Conservation (phyloP, 1,140 invertebrate species). For the Caenorhabditis latens region DNA sequence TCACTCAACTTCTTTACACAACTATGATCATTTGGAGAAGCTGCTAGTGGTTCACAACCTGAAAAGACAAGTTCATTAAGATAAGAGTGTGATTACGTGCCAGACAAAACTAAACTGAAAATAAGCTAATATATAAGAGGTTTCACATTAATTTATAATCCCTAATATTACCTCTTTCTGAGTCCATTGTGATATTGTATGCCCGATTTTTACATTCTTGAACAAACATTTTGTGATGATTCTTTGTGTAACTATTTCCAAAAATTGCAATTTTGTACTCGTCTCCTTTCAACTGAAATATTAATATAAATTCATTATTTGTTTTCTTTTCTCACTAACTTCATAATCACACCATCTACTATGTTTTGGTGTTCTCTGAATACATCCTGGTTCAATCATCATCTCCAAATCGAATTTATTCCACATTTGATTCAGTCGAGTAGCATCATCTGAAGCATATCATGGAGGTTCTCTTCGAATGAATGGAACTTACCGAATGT, state of each 20-base stretch:
- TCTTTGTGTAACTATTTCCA: constrained; percentile 20
- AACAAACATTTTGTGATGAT: constrained; percentile 34
- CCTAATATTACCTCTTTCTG: not conserved
- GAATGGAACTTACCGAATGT: not conserved
- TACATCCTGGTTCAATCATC: constrained; percentile 31
- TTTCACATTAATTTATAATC: too few relatives aligned
- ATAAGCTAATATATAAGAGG: too few relatives aligned
- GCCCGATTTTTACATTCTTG: constrained; percentile 32
- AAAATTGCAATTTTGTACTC: constrained; percentile 19
- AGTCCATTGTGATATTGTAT: constrained; percentile 6
- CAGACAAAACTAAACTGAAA: too few relatives aligned
- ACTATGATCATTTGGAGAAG: not conserved
- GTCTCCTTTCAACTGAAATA: not conserved
- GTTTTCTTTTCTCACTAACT: not conserved
- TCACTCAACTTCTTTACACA: not conserved
- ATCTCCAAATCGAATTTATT: constrained; percentile 7
- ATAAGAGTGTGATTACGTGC: too few relatives aligned
- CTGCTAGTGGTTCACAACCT: constrained; percentile 27
- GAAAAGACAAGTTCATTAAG: not conserved
- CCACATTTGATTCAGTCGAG: not conserved
- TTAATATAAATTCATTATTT: not conserved
- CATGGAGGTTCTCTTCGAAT: not conserved
- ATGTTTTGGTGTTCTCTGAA: constrained; percentile 14
- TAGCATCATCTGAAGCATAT: not conserved
- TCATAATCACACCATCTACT: constrained; percentile 42